Base-by-base conservation (phyloP, 2,888 invertebrate genomes). In the Rhagonycha lutea region DNA sequence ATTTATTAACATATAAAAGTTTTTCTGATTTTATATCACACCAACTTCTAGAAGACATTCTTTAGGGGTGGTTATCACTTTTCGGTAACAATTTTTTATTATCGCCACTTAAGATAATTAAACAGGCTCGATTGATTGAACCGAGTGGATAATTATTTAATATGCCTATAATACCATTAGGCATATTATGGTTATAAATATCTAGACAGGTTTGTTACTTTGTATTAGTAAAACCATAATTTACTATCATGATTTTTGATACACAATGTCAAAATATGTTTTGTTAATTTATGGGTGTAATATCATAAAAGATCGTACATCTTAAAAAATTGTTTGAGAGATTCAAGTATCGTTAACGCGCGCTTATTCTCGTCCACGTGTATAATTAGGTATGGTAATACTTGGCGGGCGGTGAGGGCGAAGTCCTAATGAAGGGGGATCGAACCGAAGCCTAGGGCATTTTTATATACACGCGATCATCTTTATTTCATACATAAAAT, bases 341-440 rank as follows among this genome's bases (percentile, higher is more conserved):
- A 74, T 77, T 61, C 77, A 69, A 72, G 74, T 77, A 77, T 77
- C 77, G 77, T 77, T 77, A 77, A 75, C 74, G 74, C 75, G 77
- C 77, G 77, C 69, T 73, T 67, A 65, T 72, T 74, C 69, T 68
- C 73, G 84, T 83, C 85, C 86, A 86, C 86, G 86, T 86, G 86
- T 87, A 86, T 87, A 87, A 87, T 87, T 87, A 87, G 86, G 85
- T 87, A 87, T 87, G 87, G 85, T 86, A 87, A 87, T 87, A 86
- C 83, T 84, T 82, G 84, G 83, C 85, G 85, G 86, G 86, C 86
- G 86, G 86, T 85, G 86, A 86, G 87, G 87, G 86, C 85, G 86
- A 85, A 81, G 83, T 81, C 82, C 82, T 86, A 86, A 78, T 78
- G 78, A 78, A 78, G 78, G 78, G 77, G 78, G 82, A 81, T 81